Evolutionary conservation across 1,140 invertebrate species (phyloP), one percentile per base, ranked within the genome.

Genomic region (Drosophila bocqueti): DNA sequence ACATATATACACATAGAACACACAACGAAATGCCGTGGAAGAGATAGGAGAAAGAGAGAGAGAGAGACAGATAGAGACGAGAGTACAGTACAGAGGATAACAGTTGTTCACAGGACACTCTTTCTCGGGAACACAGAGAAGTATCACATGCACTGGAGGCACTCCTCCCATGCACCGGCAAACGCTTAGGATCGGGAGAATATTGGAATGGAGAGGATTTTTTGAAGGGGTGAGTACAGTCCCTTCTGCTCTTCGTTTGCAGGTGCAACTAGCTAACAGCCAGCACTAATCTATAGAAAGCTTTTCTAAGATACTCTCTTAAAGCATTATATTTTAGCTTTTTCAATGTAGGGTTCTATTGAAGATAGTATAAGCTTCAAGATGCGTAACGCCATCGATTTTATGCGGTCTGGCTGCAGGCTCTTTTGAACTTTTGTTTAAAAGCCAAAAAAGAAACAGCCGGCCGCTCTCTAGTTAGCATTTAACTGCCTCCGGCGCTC

Each of bases 1-100:
- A 79, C 67, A 79, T 79, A 75, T 73, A 79, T 72, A 79, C 77
- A 79, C 60, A 71, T 40, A 87, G 54, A 64, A 83, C 62, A 85
- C 55, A 85, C 62, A 62, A 79, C 63, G 64, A 78, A 61, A 76
- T 64, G 57, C 36, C 61, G 54, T 66, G 69, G 34, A 74, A 63
- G 26, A 73, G 43, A 73, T 10, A 82, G 36, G 24, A 77, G 16
- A 86, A 24, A 87, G 31, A 80, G 34, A 75, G 46, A 79, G 29
- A 59, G 60, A 74, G 40, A 60, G 54, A 77, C 40, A 79, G 67
- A 61, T 38, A 69, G 57, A 78, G 24, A 82, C 38, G 52, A 52
- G 65, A 76, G 59, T 55, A 58, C 52, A 77, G 43, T 68, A 77
- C 64, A 78, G 16, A 21, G 29, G 31, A 38, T 34, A 40, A 24